Evolutionary conservation across 53 echinoderm and acorn worm genomes (phyloP).

Genomic region (Holothuria leucospilota): DNA sequence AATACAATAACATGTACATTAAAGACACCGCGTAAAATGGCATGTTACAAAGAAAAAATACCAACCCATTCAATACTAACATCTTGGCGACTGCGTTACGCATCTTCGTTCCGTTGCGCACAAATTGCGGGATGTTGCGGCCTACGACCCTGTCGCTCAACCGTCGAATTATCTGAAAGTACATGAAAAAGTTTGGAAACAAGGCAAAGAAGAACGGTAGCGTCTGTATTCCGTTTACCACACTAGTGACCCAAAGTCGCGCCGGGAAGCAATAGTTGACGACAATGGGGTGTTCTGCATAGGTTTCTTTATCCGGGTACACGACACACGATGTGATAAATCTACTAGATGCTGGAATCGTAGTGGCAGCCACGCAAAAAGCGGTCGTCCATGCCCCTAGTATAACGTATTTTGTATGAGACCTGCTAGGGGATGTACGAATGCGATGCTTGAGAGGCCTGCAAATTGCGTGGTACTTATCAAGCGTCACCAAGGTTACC

Average conservation of each 20-base stretch:
- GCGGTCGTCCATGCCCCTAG: constrained; percentile 21
- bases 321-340: constrained; percentile 1
- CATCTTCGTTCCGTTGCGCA: constrained; percentile 36
- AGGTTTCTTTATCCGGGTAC: constrained; percentile 1
- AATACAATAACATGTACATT: constrained; percentile 13
- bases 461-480: constrained; percentile 54
- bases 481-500: constrained; percentile 40
- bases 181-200: constrained; percentile 43
- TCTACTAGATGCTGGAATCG: constrained; percentile 22
- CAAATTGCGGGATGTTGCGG: constrained; percentile 16
- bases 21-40: constrained; percentile 37
- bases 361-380: constrained; percentile 23
- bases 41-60: constrained; percentile 40
- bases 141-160: constrained; percentile 26
- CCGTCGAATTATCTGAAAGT: constrained; percentile 30
- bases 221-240: constrained; percentile 32
- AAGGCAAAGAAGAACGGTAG: constrained; percentile 50
- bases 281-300: neutral
- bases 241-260: neutral
- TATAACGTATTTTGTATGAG: constrained; percentile 38
- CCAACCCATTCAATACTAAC: constrained; percentile 36
- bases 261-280: neutral
- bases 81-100: constrained; percentile 48
- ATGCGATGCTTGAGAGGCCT: constrained; percentile 31
- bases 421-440: constrained; percentile 10